Evolutionary conservation across 1,140 invertebrate genomes (phyloP).

Genomic region (Drosophila ohnishii): DNA sequence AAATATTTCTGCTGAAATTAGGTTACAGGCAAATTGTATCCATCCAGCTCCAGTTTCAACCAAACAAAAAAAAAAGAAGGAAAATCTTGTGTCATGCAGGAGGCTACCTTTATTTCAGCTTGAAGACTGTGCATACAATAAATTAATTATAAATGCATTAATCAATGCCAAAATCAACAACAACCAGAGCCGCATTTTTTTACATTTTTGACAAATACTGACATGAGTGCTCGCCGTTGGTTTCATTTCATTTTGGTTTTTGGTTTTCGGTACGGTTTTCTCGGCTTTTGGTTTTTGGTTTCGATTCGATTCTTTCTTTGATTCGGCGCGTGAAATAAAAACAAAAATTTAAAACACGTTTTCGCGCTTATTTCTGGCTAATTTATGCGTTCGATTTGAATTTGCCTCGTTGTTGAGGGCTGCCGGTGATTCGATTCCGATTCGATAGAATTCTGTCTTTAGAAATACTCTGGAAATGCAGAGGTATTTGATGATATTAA

Average conservation of each 20-base stretch:
- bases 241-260: conserved; percentile 28
- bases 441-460: conserved; percentile 59
- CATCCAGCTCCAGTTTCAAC: conserved; percentile 50
- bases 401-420: conserved; percentile 50
- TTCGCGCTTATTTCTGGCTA: conserved; percentile 78
- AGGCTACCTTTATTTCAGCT: conserved; percentile 32
- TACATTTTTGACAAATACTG: conserved; percentile 76
- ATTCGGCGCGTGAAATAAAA: conserved; percentile 63
- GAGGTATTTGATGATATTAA: neutral
- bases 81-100: conserved; percentile 65
- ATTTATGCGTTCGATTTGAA: conserved; percentile 79
- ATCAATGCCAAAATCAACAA: conserved; percentile 74
- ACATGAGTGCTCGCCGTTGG: conserved; percentile 68
- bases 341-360: conserved; percentile 81
- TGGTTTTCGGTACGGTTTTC: conserved; percentile 20
- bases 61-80: conserved; percentile 3
- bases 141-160: conserved; percentile 82
- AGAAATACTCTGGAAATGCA: conserved; percentile 16
- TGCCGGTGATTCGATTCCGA: conserved; percentile 50
- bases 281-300: conserved; percentile 15
- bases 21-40: conserved; percentile 69
- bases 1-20: conserved; percentile 80
- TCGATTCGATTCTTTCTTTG: conserved; percentile 27
- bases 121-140: conserved; percentile 64
- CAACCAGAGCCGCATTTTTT: conserved; percentile 33